phyloP scores from a whole-genome alignment of 1,140 invertebrate genomes.

The Ericerus pela region DNA sequence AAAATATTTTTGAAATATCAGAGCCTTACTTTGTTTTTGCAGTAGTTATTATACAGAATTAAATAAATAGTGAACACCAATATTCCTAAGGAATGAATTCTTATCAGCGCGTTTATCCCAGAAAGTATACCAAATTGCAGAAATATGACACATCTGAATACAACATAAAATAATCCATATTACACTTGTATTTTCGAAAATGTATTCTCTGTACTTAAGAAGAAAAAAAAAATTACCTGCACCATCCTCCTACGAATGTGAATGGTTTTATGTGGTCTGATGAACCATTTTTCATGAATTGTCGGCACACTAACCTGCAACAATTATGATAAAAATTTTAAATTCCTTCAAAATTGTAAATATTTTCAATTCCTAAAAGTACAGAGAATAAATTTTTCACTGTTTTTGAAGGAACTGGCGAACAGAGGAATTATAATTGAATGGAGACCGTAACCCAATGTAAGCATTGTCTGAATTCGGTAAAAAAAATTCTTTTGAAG shows the following conservation, averaged over 20 bases:
- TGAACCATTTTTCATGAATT: slow-evolving; percentile 1
- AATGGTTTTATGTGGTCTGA: neutral
- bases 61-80: neutral
- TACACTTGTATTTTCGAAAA: neutral
- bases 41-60: neutral
- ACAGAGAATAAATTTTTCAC: too few relatives aligned
- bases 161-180: neutral
- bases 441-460: too few relatives aligned
- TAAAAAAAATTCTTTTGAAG: too few relatives aligned
- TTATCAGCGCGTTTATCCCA: neutral
- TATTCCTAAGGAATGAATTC: neutral
- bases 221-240: neutral
- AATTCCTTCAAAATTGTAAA: too few relatives aligned
- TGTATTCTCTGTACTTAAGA: neutral
- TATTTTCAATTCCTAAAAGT: too few relatives aligned
- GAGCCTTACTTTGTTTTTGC: neutral
- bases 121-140: neutral
- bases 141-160: neutral
- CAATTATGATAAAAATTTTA: too few relatives aligned
- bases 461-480: too few relatives aligned
- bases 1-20: too few relatives aligned
- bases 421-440: too few relatives aligned
- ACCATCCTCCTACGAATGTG: neutral
- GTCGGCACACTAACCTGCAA: neutral
- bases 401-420: too few relatives aligned